Evolutionary conservation across 2,888 invertebrate genomes (phyloP).

Genomic region (Drosophila anomelani): DNA sequence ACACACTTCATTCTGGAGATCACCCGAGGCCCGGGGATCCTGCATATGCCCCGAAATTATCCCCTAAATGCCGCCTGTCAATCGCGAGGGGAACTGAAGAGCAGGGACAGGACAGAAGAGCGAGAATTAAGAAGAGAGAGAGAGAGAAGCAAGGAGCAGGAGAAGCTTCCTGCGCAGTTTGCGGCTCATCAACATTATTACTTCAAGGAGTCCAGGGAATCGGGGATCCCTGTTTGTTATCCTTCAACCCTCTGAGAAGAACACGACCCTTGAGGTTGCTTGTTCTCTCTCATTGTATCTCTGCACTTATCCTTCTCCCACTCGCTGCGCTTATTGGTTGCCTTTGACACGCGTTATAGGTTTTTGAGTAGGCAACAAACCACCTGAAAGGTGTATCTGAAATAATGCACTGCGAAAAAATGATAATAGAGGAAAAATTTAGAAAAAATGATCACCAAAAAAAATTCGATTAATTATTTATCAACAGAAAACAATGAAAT

Average conservation of each 20-base stretch:
- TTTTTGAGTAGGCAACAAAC: slow-evolving; percentile 44
- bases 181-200: slow-evolving; percentile 76
- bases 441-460: rapidly evolving
- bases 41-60: slow-evolving; percentile 76
- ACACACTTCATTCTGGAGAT: slow-evolving; percentile 20
- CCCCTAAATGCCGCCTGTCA: slow-evolving; percentile 78
- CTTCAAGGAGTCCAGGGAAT: slow-evolving; percentile 18
- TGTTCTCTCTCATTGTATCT: background rate
- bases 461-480: background rate
- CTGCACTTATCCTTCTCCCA: slow-evolving; percentile 29
- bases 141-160: background rate
- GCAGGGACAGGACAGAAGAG: background rate
- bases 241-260: slow-evolving; percentile 27
- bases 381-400: slow-evolving; percentile 53
- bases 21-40: slow-evolving; percentile 49
- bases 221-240: slow-evolving; percentile 20
- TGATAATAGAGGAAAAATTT: background rate
- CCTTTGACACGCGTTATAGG: slow-evolving; percentile 76
- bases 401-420: slow-evolving; percentile 7
- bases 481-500: background rate
- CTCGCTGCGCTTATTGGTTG: slow-evolving; percentile 66
- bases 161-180: slow-evolving; percentile 77
- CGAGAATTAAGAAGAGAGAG: slow-evolving; percentile 1
- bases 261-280: slow-evolving; percentile 65
- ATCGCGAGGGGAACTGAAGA: slow-evolving; percentile 36